Base-by-base conservation (phyloP, 1,140 invertebrate species). In the Brachionus asplanchnoidis region DNA sequence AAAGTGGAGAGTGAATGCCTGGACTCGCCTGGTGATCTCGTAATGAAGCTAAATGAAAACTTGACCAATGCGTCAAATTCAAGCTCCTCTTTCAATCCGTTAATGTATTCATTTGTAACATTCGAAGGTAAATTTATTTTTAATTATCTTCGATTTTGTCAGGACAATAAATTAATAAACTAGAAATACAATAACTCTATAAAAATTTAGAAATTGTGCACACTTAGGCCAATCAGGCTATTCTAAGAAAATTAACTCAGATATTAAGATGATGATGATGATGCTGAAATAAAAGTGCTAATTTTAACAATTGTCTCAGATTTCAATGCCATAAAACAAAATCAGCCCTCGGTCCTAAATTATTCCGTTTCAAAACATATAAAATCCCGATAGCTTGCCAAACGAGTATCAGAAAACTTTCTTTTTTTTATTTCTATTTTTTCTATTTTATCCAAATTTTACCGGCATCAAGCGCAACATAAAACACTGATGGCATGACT, bases 61-160 rank as follows among this genome's bases (percentile, higher is more conserved):
- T 26, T 9, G 42, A 20, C 32, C 68, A 73, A 14, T 17, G 7
- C 68, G 23, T 40, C 68, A n/a, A 44, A 40, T 20, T 20, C 28
- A 73, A 23, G 0, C n/a, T 40, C 68, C 8, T 32, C 68, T 2
- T 44, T 42, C 68, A 73, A 73, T 23, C 68, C 68, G 68, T 32
- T 77, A 77, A 77, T 77, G 73, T 77, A 77, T 46, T 77, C 73
- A 50, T 77, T 77, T 50, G 73, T 77, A 77, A 77, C 73, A 77
- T 77, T 77, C 73, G 73, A 77, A 77, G 73, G 73, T 77, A 77
- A 77, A 73, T 73, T 73, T 44, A 73, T 8, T 73, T 73, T 73
- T 73, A 73, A 73, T 73, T 73, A 73, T 73, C 68, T 73, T 3
- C 17, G 14, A 68, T 32, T 68, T 68, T 68, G 26, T 68, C 32